Conservation (phyloP, 2,888 invertebrate genomes). For the Zhuqinia jingwanae region DNA sequence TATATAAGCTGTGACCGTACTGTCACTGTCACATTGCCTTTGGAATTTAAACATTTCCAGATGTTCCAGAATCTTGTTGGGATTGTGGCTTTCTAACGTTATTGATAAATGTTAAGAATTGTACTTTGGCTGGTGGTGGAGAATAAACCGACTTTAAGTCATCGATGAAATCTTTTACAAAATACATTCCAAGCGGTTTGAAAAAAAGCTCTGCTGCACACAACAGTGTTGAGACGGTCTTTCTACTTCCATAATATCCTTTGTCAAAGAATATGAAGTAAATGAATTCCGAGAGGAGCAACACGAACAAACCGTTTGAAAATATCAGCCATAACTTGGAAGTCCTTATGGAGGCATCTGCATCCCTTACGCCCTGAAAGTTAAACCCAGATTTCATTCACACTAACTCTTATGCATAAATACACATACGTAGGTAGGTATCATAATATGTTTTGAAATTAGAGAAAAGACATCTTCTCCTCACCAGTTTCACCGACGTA, state of each 20-base stretch:
- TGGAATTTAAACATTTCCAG: slow-evolving; percentile 42
- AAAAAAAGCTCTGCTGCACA: slow-evolving; percentile 68
- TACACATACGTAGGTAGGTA: no score
- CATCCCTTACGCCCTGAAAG: slow-evolving; percentile 59
- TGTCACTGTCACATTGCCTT: background rate
- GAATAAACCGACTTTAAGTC: slow-evolving; percentile 67
- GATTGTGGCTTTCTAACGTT: slow-evolving; percentile 55
- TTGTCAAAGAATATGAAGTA: slow-evolving; percentile 72
- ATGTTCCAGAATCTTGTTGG: slow-evolving; percentile 2
- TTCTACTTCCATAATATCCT: slow-evolving; percentile 52
- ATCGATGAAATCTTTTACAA: slow-evolving; percentile 70
- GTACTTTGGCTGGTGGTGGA: slow-evolving; percentile 65
- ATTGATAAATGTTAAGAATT: slow-evolving; percentile 56
- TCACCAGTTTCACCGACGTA: slow-evolving; percentile 64
- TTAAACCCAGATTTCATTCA: no score
- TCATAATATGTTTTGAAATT: no score
- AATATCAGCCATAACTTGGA: slow-evolving; percentile 66
- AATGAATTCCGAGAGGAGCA: slow-evolving; percentile 70
- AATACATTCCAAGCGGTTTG: slow-evolving; percentile 71
- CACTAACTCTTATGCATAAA: no score
- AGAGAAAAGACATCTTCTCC: background rate
- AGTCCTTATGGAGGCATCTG: slow-evolving; percentile 43
- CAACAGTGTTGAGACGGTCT: slow-evolving; percentile 50
- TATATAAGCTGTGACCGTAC: no score
- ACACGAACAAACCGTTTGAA: slow-evolving; percentile 64